Conservation (phyloP, 1,140 invertebrate genomes). For the Globodera rostochiensis region DNA sequence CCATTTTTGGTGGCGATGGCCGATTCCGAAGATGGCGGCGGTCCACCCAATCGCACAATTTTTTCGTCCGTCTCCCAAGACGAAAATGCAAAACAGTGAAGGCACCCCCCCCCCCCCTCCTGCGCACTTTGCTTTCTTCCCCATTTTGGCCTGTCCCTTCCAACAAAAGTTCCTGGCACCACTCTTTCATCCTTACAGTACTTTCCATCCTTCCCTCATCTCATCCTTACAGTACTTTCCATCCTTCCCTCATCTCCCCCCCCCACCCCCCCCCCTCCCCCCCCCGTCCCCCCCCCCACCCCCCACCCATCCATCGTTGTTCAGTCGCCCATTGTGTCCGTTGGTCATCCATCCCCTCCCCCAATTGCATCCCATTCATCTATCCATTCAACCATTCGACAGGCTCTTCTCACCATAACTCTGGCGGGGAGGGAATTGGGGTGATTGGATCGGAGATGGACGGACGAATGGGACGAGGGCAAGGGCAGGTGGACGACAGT, state of each 20-base stretch:
- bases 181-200: background rate
- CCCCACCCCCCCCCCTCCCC: too few relatives aligned
- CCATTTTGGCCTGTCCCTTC: background rate
- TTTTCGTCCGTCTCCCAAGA: background rate
- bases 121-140: background rate
- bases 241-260: background rate
- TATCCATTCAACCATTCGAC: background rate
- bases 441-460: background rate
- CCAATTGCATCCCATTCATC: background rate
- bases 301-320: too few relatives aligned
- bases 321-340: background rate
- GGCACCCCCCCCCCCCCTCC: background rate
- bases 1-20: background rate
- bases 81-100: background rate
- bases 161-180: background rate
- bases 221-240: background rate
- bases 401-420: background rate
- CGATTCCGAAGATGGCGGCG: background rate
- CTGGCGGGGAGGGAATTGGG: background rate
- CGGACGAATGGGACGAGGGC: slow-evolving; percentile 27
- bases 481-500: slow-evolving; percentile 15
- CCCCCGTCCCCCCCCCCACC: too few relatives aligned
- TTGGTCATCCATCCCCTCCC: background rate
- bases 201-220: background rate
- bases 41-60: background rate